Evolutionary conservation across 1,140 invertebrate genomes (phyloP).

Genomic region (Platorchestia sp.): DNA sequence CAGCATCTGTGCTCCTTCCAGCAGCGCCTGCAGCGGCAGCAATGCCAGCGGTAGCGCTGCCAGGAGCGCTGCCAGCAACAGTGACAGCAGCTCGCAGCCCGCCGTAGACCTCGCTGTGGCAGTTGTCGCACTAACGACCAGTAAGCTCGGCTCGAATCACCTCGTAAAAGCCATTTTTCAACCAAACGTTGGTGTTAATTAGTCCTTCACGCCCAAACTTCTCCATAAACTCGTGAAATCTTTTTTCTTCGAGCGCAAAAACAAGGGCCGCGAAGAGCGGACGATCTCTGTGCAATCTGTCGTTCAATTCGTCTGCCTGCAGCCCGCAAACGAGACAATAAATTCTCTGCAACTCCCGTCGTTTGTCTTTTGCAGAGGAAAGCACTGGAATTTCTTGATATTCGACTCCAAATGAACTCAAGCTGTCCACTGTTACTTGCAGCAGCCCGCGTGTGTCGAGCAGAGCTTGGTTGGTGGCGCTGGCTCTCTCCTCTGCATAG

Average conservation of each 20-base stretch:
- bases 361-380: conserved; percentile 7
- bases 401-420: conserved; percentile 1
- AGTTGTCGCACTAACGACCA: conserved; percentile 17
- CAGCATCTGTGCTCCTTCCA: background rate
- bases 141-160: conserved; percentile 2
- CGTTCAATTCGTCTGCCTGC: conserved; percentile 14
- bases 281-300: conserved; percentile 19
- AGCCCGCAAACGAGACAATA: conserved; percentile 9
- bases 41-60: background rate
- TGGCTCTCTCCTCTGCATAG: background rate
- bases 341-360: conserved; percentile 14
- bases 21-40: background rate
- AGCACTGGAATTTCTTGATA: conserved; percentile 13
- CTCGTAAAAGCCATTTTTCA: conserved; percentile 46
- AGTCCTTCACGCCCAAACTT: conserved; percentile 43
- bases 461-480: background rate
- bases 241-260: conserved; percentile 50
- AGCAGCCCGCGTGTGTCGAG: background rate
- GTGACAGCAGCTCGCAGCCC: no score
- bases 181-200: conserved; percentile 44
- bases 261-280: conserved; percentile 40
- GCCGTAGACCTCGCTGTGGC: no score
- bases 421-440: conserved; percentile 1
- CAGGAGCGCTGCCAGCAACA: no score
- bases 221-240: conserved; percentile 30